phyloP scores from a whole-genome alignment of 2,888 invertebrate species.

The Drosophila gaucha region DNA sequence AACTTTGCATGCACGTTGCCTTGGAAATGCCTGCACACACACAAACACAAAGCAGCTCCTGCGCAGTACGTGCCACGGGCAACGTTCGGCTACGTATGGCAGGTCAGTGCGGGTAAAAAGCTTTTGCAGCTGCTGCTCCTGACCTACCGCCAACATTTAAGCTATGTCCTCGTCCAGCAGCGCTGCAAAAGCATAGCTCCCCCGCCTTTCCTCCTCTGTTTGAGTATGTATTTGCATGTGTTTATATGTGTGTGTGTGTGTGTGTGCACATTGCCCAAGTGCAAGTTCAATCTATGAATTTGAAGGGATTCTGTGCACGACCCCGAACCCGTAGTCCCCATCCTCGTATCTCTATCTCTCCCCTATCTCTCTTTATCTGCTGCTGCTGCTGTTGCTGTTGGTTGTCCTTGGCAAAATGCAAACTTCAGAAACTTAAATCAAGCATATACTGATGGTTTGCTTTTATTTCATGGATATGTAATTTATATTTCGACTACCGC shows the following conservation, averaged over 20 bases:
- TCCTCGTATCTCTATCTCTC: conserved; percentile 1
- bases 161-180: conserved; percentile 50
- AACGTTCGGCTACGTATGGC: conserved; percentile 59
- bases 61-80: conserved; percentile 59
- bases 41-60: conserved; percentile 37
- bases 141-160: conserved; percentile 58
- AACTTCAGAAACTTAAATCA: conserved; percentile 53
- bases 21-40: conserved; percentile 62
- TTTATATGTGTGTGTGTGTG: conserved; percentile 13
- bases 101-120: conserved; percentile 64
- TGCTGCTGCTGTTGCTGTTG: background rate
- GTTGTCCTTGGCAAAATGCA: conserved; percentile 68
- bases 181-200: conserved; percentile 43
- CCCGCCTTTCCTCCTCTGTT: too few species aligned
- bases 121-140: conserved; percentile 57
- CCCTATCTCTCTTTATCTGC: background rate
- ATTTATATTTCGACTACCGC: background rate
- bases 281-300: conserved; percentile 82
- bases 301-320: conserved; percentile 76
- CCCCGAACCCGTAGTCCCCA: conserved; percentile 67
- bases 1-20: conserved; percentile 71
- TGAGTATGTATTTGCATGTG: too few species aligned
- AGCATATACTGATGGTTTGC: background rate
- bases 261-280: conserved; percentile 72
- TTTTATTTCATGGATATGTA: background rate